Base-by-base conservation (phyloP, 2,888 invertebrate genomes). In the Ornithoptera alexandrae region DNA sequence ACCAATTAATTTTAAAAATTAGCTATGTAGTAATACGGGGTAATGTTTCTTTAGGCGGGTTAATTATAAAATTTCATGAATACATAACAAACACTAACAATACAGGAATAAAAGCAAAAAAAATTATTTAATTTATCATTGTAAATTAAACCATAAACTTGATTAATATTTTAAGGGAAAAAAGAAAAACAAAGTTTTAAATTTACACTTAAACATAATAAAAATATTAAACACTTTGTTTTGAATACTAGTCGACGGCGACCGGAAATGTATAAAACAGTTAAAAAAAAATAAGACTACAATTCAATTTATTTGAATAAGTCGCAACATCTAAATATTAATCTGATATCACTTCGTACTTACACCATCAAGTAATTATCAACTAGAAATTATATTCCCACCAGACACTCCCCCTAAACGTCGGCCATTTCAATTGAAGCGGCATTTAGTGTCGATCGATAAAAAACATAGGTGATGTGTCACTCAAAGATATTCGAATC, bases 401-500 rank as follows among this genome's bases (percentile, higher is more conserved):
- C 81, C 82, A 87, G 90, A 89, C 90, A 92, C 92, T 91, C 92
- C 91, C 90, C 90, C 88, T 91, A 92, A 82, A 90, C 86, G 90
- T 90, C 92, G 89, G 92, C 92, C 92, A 92, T 92, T 92, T 90
- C 90, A 88, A 86, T 90, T 90, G 86, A 77, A 88, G 88, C 89
- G 86, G 90, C 87, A 84, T 86, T 88, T 78, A 77, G 74, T 73
- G 72, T 75, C 75, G 86, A 89, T 89, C 89, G 85, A 89, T 88
- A 88, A 79, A 74, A 69, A 70, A 64, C 64, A 62, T 58, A 65
- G 66, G 36, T 70, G 72, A 72, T 72, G 67, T 58, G 69, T 70
- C 70, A 70, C 39, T 62, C 53, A 42, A 22, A 22, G 62, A 36
- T 62, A 62, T 57, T 66, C 70, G 70, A 63, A 20, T 30, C 63